Percentiles rank a stretch among this genome's conserved stretches.
Evolutionary conservation across 2,113 vertebrate genomes (phyloP).

Genomic region (Spea multiplicata): DNA sequence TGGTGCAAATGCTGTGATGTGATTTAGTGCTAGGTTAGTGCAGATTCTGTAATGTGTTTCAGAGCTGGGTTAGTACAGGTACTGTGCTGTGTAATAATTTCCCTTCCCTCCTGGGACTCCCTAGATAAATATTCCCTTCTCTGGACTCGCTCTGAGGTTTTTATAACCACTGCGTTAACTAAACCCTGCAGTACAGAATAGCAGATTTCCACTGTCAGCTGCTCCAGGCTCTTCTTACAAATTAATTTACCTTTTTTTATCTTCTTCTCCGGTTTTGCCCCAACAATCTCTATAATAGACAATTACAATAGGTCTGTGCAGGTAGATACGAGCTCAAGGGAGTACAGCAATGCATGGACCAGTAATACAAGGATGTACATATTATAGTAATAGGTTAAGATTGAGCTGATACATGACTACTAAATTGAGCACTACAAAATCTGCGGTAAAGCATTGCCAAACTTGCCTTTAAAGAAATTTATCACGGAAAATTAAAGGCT

Average conservation of each 20-base stretch:
- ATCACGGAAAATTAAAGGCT: too few relatives aligned
- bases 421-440: too few relatives aligned
- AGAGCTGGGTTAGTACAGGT: slow-evolving; percentile 1
- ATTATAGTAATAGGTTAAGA: too few relatives aligned
- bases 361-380: too few relatives aligned
- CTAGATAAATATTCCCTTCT: slow-evolving; percentile 33
- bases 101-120: slow-evolving; percentile 2
- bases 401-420: too few relatives aligned
- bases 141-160: slow-evolving; percentile 27
- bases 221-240: not conserved
- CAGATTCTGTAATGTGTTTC: not conserved
- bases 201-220: not conserved
- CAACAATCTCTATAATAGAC: too few relatives aligned
- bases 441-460: too few relatives aligned
- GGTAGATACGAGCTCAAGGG: too few relatives aligned
- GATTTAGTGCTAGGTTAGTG: not conserved
- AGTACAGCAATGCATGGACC: too few relatives aligned
- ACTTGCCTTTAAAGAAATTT: too few relatives aligned
- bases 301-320: too few relatives aligned
- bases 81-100: slow-evolving; percentile 29
- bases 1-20: not conserved
- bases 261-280: too few relatives aligned
- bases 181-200: not conserved
- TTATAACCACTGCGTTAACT: slow-evolving; percentile 23
- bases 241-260: not conserved